phyloP scores from a whole-genome alignment of 2,113 vertebrate species.

The Gobius niger region DNA sequence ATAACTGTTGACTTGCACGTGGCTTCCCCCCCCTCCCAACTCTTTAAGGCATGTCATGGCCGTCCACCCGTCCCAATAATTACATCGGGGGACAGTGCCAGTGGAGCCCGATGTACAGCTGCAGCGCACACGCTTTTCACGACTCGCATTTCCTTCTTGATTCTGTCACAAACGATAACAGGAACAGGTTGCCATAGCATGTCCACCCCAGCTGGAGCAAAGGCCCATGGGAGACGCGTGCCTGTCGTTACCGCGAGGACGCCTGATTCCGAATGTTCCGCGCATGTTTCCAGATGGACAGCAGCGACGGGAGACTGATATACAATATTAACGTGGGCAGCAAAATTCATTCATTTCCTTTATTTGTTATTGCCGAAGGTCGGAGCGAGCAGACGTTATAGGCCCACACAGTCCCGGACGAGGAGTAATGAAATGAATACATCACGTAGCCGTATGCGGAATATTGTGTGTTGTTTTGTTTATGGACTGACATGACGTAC shows the following conservation, averaged over 20 bases:
- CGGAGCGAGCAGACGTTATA: slow-evolving; percentile 12
- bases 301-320: slow-evolving; percentile 32
- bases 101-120: slow-evolving; percentile 55
- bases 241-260: slow-evolving; percentile 33
- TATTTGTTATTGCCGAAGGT: slow-evolving; percentile 21
- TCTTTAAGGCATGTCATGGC: slow-evolving; percentile 71
- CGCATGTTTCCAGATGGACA: slow-evolving; percentile 54
- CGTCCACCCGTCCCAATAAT: slow-evolving; percentile 78
- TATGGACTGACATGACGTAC: slow-evolving; percentile 25
- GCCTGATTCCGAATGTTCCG: slow-evolving; percentile 31
- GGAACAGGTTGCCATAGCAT: slow-evolving; percentile 61
- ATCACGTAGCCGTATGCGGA: slow-evolving; percentile 8
- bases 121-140: slow-evolving; percentile 50
- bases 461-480: slow-evolving; percentile 30
- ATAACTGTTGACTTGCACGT: slow-evolving; percentile 55
- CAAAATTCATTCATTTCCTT: slow-evolving; percentile 35
- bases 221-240: slow-evolving; percentile 54
- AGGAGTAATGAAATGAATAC: slow-evolving; percentile 13
- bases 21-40: slow-evolving; percentile 54
- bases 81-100: slow-evolving; percentile 69
- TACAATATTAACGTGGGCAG: slow-evolving; percentile 22
- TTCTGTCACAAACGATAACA: slow-evolving; percentile 74
- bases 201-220: slow-evolving; percentile 64
- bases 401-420: slow-evolving; percentile 1
- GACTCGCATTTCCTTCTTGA: slow-evolving; percentile 68